Percentiles rank a stretch among this genome's conserved stretches.
These are phyloP conservation scores for Amblyopsis rosae DNA, from an alignment of 2,113 vertebrate genomes.

Conservation along the genomic window DNA sequence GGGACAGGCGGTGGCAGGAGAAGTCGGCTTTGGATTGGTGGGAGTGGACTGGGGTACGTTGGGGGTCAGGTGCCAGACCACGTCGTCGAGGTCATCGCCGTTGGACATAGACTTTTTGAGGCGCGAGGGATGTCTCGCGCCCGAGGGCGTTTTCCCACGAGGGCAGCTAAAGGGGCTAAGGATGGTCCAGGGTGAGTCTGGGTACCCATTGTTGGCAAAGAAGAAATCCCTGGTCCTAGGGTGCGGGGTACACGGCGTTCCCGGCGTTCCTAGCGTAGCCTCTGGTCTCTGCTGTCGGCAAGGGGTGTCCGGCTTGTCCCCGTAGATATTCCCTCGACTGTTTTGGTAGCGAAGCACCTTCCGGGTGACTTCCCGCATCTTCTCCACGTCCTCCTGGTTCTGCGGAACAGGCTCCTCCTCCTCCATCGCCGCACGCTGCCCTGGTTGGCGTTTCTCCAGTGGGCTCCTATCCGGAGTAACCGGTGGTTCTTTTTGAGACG, in stretches of 20 bases:
- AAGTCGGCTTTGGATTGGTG: slow-evolving; percentile 7
- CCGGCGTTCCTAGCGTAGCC: slow-evolving; percentile 38
- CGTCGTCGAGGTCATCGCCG: slow-evolving; percentile 45
- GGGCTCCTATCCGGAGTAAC: not conserved
- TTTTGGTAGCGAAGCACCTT: slow-evolving; percentile 51
- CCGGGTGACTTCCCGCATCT: slow-evolving; percentile 34
- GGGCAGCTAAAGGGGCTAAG: slow-evolving; percentile 66
- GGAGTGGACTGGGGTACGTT: slow-evolving; percentile 15
- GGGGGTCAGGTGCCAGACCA: slow-evolving; percentile 47
- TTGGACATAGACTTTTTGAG: slow-evolving; percentile 10
- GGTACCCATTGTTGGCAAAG: slow-evolving; percentile 43
- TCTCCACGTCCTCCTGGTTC: slow-evolving; percentile 28
- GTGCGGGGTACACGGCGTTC: slow-evolving; percentile 43
- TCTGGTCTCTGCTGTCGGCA: not conserved
- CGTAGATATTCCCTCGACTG: slow-evolving; percentile 10
- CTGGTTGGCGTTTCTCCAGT: not conserved
- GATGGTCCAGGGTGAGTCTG: slow-evolving; percentile 73
- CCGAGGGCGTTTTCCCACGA: not conserved
- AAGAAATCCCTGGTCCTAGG: slow-evolving; percentile 56
- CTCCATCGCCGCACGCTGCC: not conserved
- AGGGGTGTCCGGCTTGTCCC: slow-evolving; percentile 19
- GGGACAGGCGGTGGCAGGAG: not conserved
- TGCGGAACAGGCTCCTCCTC: not conserved
- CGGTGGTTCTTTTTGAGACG: not conserved
- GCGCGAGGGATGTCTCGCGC: not conserved